Percentiles rank a stretch among this genome's conserved stretches.
phyloP scores from a whole-genome alignment of 2,888 invertebrate species.

The Acholoe squamosa region DNA sequence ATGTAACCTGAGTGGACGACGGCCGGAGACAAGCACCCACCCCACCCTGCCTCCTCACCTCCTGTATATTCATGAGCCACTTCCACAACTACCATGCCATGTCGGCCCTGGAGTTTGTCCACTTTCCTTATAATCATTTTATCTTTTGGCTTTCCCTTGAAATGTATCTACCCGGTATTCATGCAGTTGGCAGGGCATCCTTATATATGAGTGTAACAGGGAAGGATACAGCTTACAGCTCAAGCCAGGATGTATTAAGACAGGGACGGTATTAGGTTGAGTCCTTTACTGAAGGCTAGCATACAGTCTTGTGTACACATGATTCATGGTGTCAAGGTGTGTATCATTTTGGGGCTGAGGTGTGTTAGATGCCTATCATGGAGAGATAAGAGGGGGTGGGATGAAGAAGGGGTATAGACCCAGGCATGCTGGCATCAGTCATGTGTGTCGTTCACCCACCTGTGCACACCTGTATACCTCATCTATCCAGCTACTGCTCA shows the following conservation, averaged over 20 bases:
- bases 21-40: background rate
- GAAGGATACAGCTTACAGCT: too few relatives aligned
- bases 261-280: background rate
- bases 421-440: background rate
- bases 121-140: background rate
- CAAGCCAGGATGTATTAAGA: too few relatives aligned
- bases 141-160: background rate
- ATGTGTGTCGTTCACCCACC: constrained; percentile 15
- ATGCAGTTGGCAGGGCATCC: too few relatives aligned
- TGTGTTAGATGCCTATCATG: background rate
- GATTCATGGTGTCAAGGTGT: background rate
- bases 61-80: constrained; percentile 48
- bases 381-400: background rate
- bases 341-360: background rate
- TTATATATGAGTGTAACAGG: too few relatives aligned
- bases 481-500: background rate
- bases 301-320: background rate
- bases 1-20: background rate
- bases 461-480: constrained; percentile 25
- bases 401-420: background rate
- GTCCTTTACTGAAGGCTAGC: background rate
- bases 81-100: background rate
- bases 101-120: background rate
- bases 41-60: background rate
- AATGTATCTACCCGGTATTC: too few relatives aligned